phyloP scores from a whole-genome alignment of 2,797 vertebrate species.

The Dipus sagitta region DNA sequence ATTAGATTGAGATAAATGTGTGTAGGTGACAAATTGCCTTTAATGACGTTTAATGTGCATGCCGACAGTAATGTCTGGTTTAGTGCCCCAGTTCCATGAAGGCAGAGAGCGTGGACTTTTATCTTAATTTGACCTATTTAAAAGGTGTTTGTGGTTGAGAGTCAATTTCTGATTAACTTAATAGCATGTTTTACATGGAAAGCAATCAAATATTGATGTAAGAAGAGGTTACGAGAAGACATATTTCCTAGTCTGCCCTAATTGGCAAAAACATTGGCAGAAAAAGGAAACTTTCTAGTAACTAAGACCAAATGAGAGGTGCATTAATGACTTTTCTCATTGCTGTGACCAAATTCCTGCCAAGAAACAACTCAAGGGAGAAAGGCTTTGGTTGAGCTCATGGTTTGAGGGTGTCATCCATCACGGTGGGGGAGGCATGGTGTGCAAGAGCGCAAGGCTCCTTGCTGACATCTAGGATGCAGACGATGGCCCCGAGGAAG shows the following conservation, averaged over 20 bases:
- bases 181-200: slow-evolving; percentile 87
- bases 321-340: neutral
- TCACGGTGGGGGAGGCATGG: too few relatives aligned
- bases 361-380: neutral
- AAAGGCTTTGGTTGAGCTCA: too few relatives aligned
- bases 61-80: slow-evolving; percentile 86
- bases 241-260: slow-evolving; percentile 56
- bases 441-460: too few relatives aligned
- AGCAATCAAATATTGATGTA: slow-evolving; percentile 86
- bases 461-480: neutral
- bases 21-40: slow-evolving; percentile 88
- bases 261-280: slow-evolving; percentile 40
- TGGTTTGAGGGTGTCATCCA: too few relatives aligned
- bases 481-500: neutral
- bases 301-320: neutral
- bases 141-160: slow-evolving; percentile 86
- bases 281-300: slow-evolving; percentile 18
- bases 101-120: slow-evolving; percentile 83
- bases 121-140: slow-evolving; percentile 89
- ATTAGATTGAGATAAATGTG: slow-evolving; percentile 87
- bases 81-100: slow-evolving; percentile 83
- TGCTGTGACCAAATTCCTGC: neutral
- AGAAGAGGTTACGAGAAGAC: slow-evolving; percentile 69
- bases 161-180: slow-evolving; percentile 87
- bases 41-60: slow-evolving; percentile 88